A percentile compares a stretch with the other conserved stretches of the same genome.
Conservation (phyloP, 2,113 vertebrate genomes). For the Elanus axillaris region DNA sequence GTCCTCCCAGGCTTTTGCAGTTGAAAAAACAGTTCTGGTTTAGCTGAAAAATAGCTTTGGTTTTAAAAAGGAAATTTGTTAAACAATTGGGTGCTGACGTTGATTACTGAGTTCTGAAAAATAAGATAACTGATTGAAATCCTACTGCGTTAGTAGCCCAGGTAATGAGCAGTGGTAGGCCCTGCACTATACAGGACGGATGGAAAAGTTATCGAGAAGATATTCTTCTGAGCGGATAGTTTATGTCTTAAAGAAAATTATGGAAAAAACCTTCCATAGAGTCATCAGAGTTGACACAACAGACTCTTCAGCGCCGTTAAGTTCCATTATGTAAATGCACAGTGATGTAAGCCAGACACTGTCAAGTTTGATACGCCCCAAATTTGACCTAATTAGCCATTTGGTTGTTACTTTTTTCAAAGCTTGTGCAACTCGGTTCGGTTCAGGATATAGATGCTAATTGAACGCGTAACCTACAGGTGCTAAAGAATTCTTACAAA, state of each 20-base stretch:
- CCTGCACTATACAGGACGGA: neutral
- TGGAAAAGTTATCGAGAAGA: neutral
- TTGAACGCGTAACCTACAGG: conserved; percentile 51
- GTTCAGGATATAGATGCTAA: conserved; percentile 57
- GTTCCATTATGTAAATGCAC: conserved; percentile 62
- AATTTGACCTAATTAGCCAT: conserved; percentile 65
- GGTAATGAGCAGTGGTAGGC: neutral
- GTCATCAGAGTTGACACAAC: conserved; percentile 2
- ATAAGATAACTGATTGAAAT: conserved; percentile 7
- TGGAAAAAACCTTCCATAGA: neutral
- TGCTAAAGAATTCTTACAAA: conserved; percentile 29
- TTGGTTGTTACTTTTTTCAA: conserved; percentile 59
- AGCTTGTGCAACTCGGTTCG: neutral
- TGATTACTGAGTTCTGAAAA: conserved; percentile 29
- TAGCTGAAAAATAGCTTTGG: conserved; percentile 36
- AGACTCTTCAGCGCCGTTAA: conserved; percentile 33
- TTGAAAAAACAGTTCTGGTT: neutral
- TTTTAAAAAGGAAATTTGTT: conserved; percentile 51
- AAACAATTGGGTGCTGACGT: conserved; percentile 49
- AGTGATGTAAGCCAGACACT: conserved; percentile 44
- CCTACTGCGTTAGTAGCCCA: neutral
- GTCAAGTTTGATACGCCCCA: conserved; percentile 56
- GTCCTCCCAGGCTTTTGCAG: neutral
- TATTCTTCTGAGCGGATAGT: neutral
- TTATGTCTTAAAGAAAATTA: neutral